Evolutionary conservation across 2,888 invertebrate genomes (phyloP), one percentile per base, ranked within the genome.

Genomic region (Phyllotreta striolata): DNA sequence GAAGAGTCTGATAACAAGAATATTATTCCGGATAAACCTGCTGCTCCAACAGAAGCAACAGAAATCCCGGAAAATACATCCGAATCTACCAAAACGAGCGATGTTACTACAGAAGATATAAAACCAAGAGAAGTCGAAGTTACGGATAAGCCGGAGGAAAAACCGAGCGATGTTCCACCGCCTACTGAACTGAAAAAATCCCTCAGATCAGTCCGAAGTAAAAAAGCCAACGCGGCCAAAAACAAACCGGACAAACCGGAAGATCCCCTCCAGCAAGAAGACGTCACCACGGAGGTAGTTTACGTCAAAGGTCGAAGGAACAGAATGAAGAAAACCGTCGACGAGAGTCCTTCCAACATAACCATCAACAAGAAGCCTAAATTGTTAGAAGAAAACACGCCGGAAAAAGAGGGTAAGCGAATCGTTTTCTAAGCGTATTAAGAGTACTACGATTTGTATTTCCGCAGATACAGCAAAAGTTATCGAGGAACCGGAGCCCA

Each of bases 201-300:
- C 6, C 61, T 69, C 6, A 64, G 68, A 54, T 66, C 66, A 39
- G 60, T 67, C n/a, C 64, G 66, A 43, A 62, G 40, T 24, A 62
- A 62, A 63, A 66, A 66, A 44, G 40, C 47, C 0, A 60, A 34
- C 46, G 40, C 35, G 34, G 40, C 14, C 13, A 51, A 35, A 57
- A 24, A 13, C n/a, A 9, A 41, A 0, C 8, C 24, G 9, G 47
- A 34, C 13, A 13, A 55, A 49, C 24, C 35, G 37, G 13, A 46
- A 41, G 40, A 6, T n/a, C 8, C 52, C n/a, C 8, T 8, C 7
- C 3, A 0, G 9, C 9, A 59, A 54, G 10, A 57, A n/a, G 62
- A 67, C 41, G 49, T 62, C 40, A 35, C 55, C 40, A 63, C 69
- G 13, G 65, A 67, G 57, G 63, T 65, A 8, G 56, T 69, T 7